Evolutionary conservation across 2,888 invertebrate species (phyloP), one percentile per base, ranked within the genome.

Genomic region (Caenorhabditis drosophilae): DNA sequence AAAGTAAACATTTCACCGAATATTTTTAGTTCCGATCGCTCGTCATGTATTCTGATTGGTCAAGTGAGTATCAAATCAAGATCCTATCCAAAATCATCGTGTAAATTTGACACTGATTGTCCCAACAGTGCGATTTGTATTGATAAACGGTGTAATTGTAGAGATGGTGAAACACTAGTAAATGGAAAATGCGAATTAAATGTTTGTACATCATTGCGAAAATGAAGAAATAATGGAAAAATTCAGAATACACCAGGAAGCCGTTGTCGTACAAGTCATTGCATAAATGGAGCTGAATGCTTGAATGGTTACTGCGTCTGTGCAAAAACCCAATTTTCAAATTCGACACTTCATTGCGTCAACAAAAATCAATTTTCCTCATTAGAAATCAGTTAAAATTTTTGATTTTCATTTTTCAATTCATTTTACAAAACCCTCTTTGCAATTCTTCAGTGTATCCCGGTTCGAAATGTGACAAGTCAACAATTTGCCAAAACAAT

Each of bases 261-360:
- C 18, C 62, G 66, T 16, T 61, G 66, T 40, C 67, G 61, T 23
- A 54, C 61, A 0, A 55, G 51, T 25, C 57, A 49, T 40, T 79
- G 77, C 45, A 50, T 45, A n/a, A 68, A 70, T 22, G 67, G 69
- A 15, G 64, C 79, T 16, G 66, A 58, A 16, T 79, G 79, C 36
- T 15, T 50, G 26, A 64, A 69, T 55, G 70, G 69, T 4, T 63
- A 67, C 22, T 78, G 77, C 56, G 46, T 69, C 12, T 77, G 77
- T 35, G 51, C 67, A 1, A 46, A 48, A 18, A 67, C 58, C 0
- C 51, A 52, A 11, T 18, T 41, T 22, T 54, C 60, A 1, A 61
- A 53, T 25, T 48, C 67, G 2, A 60, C 60, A 7, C 16, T 55
- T 7, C 51, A 61, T 18, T 60, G 67, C 42, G 60, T 59, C 1